Evolutionary conservation across 2,113 vertebrate genomes (phyloP).

Genomic region (Microtus ochrogaster): DNA sequence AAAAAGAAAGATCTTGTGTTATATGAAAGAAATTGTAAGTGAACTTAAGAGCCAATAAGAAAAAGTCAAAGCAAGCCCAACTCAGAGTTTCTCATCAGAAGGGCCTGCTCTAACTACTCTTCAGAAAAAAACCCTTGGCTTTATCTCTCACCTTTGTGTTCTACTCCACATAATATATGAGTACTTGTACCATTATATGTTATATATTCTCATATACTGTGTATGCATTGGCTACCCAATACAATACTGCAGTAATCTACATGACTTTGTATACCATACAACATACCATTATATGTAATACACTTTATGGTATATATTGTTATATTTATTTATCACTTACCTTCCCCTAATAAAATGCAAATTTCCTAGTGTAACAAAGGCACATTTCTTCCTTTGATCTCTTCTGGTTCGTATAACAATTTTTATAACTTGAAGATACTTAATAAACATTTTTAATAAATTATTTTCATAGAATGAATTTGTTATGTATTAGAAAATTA

Average conservation of each 20-base stretch:
- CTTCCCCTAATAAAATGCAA: neutral
- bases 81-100: neutral
- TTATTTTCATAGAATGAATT: neutral
- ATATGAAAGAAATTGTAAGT: neutral
- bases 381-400: neutral
- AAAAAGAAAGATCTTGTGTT: neutral
- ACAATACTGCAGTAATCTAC: neutral
- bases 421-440: neutral
- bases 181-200: neutral
- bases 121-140: neutral
- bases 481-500: neutral
- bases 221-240: neutral
- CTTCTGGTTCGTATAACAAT: neutral
- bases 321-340: slow-evolving; percentile 19
- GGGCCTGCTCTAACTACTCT: neutral
- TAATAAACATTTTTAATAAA: slow-evolving; percentile 10
- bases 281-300: neutral
- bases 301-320: neutral
- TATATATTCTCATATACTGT: neutral
- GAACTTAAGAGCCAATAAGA: neutral
- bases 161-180: neutral
- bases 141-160: neutral
- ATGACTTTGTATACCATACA: neutral
- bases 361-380: neutral
- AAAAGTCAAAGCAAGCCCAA: neutral